A percentile compares a stretch with the other conserved stretches of the same genome.
phyloP scores from a whole-genome alignment of 2,797 vertebrate species.

The Chanos chanos region DNA sequence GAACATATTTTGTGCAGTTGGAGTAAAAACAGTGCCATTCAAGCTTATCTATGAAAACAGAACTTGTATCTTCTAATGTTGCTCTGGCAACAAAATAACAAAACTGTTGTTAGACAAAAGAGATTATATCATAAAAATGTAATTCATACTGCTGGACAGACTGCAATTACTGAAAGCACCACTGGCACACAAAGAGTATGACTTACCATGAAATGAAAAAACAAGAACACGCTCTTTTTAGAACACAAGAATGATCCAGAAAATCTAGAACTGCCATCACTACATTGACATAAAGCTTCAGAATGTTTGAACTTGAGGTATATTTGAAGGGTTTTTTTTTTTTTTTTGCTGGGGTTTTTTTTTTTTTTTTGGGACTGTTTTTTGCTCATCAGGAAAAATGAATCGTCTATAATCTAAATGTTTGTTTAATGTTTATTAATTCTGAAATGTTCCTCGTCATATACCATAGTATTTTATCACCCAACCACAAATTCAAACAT shows the following conservation, averaged over 20 bases:
- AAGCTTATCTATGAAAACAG: slow-evolving; percentile 38
- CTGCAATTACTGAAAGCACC: slow-evolving; percentile 59
- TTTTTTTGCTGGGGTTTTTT: too few relatives aligned
- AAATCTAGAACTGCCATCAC: slow-evolving; percentile 42
- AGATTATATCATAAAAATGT: slow-evolving; percentile 67
- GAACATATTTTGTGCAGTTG: slow-evolving; percentile 40
- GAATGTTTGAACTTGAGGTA: slow-evolving; percentile 49
- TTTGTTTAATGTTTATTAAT: too few relatives aligned
- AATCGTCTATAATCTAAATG: too few relatives aligned
- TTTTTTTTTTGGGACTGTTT: too few relatives aligned
- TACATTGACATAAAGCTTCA: slow-evolving; percentile 54
- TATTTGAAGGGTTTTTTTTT: too few relatives aligned
- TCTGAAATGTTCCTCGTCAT: too few relatives aligned
- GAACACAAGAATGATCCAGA: slow-evolving; percentile 28
- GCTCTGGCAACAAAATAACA: slow-evolving; percentile 60
- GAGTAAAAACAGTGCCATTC: slow-evolving; percentile 47
- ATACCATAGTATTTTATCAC: not conserved
- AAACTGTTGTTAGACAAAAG: slow-evolving; percentile 59
- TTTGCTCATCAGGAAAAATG: too few relatives aligned
- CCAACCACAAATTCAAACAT: too few relatives aligned
- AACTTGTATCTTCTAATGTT: slow-evolving; percentile 52
- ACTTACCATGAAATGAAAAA: slow-evolving; percentile 59
- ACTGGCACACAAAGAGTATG: slow-evolving; percentile 49
- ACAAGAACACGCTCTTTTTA: slow-evolving; percentile 53
- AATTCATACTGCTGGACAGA: slow-evolving; percentile 56